phyloP scores from a whole-genome alignment of 2,797 vertebrate genomes.

The Spizella passerina region DNA sequence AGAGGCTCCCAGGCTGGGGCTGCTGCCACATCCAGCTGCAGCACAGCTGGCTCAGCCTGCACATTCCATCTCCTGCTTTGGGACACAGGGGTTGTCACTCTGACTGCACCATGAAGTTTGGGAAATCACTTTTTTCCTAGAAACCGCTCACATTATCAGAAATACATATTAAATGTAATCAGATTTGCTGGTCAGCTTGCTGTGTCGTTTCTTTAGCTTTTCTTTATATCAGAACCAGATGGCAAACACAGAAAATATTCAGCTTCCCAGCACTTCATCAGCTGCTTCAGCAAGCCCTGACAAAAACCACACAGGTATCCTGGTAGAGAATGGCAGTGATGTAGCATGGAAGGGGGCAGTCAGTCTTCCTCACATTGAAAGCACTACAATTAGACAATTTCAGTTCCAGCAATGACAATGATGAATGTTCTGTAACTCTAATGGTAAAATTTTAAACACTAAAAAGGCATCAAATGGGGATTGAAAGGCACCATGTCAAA shows the following conservation, averaged over 20 bases:
- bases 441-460: background rate
- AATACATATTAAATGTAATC: background rate
- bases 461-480: background rate
- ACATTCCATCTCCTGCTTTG: background rate
- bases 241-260: background rate
- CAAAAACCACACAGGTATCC: background rate
- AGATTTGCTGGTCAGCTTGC: background rate
- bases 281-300: background rate
- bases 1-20: background rate
- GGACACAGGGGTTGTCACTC: background rate
- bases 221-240: background rate
- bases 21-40: background rate
- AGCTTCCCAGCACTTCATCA: background rate
- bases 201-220: background rate
- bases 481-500: background rate
- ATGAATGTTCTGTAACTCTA: background rate
- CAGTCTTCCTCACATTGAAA: background rate
- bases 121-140: background rate
- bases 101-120: background rate
- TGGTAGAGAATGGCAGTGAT: background rate
- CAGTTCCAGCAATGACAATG: background rate
- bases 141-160: background rate
- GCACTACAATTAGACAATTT: background rate
- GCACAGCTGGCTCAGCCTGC: fast-evolving
- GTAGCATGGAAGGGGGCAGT: background rate